Evolutionary conservation across 2,888 invertebrate genomes (phyloP).

Genomic region (Malacosoma neustria): DNA sequence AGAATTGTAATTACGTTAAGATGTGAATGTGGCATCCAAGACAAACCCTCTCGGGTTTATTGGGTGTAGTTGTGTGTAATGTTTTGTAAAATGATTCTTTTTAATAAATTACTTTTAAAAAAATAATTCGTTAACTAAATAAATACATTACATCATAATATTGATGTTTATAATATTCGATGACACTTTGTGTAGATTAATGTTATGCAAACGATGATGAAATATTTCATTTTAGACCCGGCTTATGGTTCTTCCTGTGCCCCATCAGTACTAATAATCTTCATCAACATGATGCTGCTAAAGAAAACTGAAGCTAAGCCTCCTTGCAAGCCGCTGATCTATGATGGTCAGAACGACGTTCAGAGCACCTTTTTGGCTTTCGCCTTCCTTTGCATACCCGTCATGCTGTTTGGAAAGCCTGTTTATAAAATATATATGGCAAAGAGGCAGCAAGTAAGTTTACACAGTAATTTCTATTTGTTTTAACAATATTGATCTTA

Average conservation of each 20-base stretch:
- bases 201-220: too few species aligned
- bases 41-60: too few species aligned
- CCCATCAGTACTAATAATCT: conserved; percentile 85
- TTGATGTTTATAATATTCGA: too few species aligned
- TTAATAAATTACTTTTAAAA: too few species aligned
- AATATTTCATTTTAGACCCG: conserved; percentile 48
- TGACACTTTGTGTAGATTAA: too few species aligned
- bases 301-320: conserved; percentile 53
- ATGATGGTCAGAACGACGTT: conserved; percentile 69
- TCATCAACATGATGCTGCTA: conserved; percentile 87
- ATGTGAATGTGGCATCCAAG: too few species aligned
- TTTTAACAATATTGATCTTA: too few species aligned
- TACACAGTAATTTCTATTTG: neutral
- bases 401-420: conserved; percentile 87
- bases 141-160: too few species aligned
- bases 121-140: too few species aligned
- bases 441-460: conserved; percentile 43
- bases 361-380: conserved; percentile 78
- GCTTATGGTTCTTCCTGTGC: conserved; percentile 76
- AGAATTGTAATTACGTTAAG: too few species aligned
- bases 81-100: too few species aligned
- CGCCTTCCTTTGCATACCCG: conserved; percentile 82
- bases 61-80: too few species aligned
- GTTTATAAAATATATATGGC: conserved; percentile 73
- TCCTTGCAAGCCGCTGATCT: conserved; percentile 76